Conservation (phyloP, 2,113 vertebrate species). For the Psilopogon haemacephalus region DNA sequence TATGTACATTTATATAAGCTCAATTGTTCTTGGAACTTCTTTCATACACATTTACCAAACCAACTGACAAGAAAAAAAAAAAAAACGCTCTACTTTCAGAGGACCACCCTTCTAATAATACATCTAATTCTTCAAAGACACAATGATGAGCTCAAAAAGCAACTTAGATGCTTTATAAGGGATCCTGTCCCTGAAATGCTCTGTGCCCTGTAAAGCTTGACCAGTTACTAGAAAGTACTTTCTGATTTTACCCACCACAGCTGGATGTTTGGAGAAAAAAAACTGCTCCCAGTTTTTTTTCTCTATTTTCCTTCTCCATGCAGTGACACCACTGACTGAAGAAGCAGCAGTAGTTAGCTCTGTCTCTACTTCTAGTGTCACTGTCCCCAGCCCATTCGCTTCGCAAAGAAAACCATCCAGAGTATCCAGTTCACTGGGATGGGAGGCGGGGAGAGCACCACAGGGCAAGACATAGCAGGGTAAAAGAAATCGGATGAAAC, state of each 20-base stretch:
- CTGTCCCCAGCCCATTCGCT: background rate
- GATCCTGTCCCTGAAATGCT: background rate
- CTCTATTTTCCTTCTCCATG: background rate
- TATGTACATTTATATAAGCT: background rate
- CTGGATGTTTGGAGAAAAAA: background rate
- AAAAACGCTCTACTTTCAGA: background rate
- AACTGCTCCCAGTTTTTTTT: background rate
- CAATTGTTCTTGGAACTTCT: background rate
- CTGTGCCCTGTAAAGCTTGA: background rate
- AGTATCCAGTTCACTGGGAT: background rate
- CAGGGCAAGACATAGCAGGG: accelerated
- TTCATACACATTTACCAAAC: background rate
- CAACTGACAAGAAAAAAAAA: background rate
- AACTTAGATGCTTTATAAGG: background rate
- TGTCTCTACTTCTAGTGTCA: background rate
- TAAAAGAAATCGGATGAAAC: background rate
- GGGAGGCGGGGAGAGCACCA: background rate
- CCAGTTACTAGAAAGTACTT: background rate
- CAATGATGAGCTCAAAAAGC: background rate
- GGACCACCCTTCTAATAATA: background rate
- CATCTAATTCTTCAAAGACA: background rate
- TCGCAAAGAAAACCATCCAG: background rate
- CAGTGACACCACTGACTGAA: background rate
- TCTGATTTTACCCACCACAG: background rate
- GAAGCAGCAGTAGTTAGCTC: background rate